phyloP scores from a whole-genome alignment of 2,888 invertebrate species.

The Helleia helle region DNA sequence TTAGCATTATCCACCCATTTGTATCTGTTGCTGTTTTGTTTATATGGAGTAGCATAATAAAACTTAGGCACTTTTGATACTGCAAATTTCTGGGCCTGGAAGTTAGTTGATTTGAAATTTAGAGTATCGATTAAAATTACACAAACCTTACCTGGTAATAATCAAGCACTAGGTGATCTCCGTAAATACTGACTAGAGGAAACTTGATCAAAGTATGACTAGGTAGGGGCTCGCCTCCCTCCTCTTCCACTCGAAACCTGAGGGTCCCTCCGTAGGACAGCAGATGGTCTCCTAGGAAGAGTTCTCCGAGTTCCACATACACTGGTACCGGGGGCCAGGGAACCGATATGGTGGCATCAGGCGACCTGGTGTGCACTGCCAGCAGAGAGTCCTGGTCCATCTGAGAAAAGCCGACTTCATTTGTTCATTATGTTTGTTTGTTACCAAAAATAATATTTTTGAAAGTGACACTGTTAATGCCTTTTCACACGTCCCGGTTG shows the following conservation, averaged over 20 bases:
- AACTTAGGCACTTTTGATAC: no score
- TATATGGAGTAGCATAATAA: no score
- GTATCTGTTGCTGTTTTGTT: no score
- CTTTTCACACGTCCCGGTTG: no score
- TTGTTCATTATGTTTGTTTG: not conserved
- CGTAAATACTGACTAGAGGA: constrained; percentile 89
- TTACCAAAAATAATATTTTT: no score
- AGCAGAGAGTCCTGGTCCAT: constrained; percentile 53
- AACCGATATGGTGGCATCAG: constrained; percentile 50
- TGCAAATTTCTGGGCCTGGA: no score
- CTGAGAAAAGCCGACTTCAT: constrained; percentile 24
- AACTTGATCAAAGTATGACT: constrained; percentile 75
- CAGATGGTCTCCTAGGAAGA: constrained; percentile 90
- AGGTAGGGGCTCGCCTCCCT: constrained; percentile 72
- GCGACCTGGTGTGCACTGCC: constrained; percentile 49
- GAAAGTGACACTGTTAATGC: no score
- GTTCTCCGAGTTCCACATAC: constrained; percentile 87
- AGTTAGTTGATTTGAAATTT: no score
- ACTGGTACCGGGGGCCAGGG: constrained; percentile 77
- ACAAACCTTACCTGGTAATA: constrained; percentile 74
- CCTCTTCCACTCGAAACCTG: constrained; percentile 82
- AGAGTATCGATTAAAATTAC: no score
- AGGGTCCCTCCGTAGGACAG: constrained; percentile 93
- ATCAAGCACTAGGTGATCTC: constrained; percentile 82
- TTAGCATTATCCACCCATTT: no score